phyloP scores from a whole-genome alignment of 2,888 invertebrate genomes.

The Himalopsyche tibetana region DNA sequence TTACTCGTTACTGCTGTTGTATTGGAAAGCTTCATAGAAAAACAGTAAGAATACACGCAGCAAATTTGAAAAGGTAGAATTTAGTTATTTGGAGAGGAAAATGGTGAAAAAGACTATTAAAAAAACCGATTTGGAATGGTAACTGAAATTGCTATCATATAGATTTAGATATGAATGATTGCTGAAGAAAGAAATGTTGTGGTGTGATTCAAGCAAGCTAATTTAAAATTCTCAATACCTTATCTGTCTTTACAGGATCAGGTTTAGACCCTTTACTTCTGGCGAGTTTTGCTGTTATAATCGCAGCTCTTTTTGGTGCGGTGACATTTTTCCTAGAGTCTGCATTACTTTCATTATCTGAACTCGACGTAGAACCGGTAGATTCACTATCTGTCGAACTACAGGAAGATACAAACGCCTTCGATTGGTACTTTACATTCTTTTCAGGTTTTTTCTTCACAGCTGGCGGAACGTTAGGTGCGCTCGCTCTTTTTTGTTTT shows the following conservation, averaged over 20 bases:
- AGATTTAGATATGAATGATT: too few relatives aligned
- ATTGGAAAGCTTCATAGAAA: too few relatives aligned
- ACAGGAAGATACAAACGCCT: conserved; percentile 62
- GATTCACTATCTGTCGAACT: conserved; percentile 67
- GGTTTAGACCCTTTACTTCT: conserved; percentile 63
- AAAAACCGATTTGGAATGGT: too few relatives aligned
- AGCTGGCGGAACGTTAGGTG: conserved; percentile 67
- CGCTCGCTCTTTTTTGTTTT: conserved; percentile 66
- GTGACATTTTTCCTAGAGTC: conserved; percentile 68
- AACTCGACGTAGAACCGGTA: conserved; percentile 69
- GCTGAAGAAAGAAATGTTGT: too few relatives aligned
- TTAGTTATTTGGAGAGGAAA: too few relatives aligned
- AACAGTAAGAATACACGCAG: too few relatives aligned
- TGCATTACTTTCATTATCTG: conserved; percentile 68
- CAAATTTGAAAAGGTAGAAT: too few relatives aligned
- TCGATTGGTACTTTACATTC: conserved; percentile 61
- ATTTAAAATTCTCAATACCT: conserved; percentile 49
- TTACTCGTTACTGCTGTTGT: too few relatives aligned
- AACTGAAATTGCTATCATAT: too few relatives aligned
- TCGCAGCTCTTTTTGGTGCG: conserved; percentile 56
- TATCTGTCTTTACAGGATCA: conserved; percentile 63
- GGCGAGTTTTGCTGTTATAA: conserved; percentile 68
- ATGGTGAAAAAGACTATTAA: too few relatives aligned
- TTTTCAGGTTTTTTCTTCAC: conserved; percentile 67
- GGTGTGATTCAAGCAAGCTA: too few relatives aligned